These are phyloP conservation scores for Agrilus cyanescens DNA, from an alignment of 2,888 invertebrate genomes.

Conservation along the genomic window DNA sequence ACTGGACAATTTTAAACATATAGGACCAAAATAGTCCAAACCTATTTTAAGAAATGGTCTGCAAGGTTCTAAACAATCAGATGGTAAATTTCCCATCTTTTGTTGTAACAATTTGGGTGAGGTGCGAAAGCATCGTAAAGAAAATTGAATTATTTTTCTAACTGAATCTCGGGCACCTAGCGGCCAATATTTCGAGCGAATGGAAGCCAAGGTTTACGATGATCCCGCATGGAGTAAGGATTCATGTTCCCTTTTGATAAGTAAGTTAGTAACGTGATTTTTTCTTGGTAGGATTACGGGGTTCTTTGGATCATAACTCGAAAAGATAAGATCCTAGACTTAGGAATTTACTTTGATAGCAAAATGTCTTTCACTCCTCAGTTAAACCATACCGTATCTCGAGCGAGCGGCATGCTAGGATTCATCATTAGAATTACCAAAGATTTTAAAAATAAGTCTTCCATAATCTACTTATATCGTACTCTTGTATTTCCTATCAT, in stretches of 20 bases:
- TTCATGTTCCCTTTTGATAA: slow-evolving; percentile 1
- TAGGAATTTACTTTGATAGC: too few relatives aligned
- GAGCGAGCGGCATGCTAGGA: too few relatives aligned
- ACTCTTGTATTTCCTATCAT: too few relatives aligned
- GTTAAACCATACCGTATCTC: too few relatives aligned
- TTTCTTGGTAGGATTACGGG: slow-evolving; percentile 6
- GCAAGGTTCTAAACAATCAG: neutral
- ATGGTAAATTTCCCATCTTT: neutral
- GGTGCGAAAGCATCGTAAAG: neutral
- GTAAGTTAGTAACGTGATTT: slow-evolving; percentile 2
- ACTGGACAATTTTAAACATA: neutral
- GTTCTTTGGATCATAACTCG: slow-evolving; percentile 6
- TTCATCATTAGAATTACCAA: too few relatives aligned
- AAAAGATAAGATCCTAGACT: too few relatives aligned
- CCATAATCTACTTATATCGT: too few relatives aligned
- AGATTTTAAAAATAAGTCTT: too few relatives aligned
- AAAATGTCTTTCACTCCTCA: too few relatives aligned
- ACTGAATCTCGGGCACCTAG: neutral
- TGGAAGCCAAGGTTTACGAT: too few relatives aligned
- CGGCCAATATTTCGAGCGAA: neutral
- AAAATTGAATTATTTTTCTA: neutral
- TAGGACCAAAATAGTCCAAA: neutral
- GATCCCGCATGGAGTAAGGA: neutral
- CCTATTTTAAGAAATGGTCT: neutral
- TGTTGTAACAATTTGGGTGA: neutral